Evolutionary conservation across 2,888 invertebrate genomes (phyloP).

Genomic region (Caenorhabditis doughertyi): DNA sequence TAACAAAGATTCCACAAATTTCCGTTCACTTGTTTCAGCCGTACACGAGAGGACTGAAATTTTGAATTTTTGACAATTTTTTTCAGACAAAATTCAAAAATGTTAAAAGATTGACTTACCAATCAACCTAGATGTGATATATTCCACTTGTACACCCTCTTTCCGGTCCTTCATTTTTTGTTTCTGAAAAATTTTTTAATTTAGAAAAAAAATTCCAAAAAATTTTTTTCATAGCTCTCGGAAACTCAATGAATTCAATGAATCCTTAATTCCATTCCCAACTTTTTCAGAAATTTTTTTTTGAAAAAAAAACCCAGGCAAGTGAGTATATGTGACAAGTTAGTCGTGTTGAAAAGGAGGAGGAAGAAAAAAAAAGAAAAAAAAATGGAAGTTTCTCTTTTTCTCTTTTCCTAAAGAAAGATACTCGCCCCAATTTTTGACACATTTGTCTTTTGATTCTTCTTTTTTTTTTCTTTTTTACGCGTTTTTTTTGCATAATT

Average conservation of each 20-base stretch:
- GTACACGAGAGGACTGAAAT: slow-evolving; percentile 62
- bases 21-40: slow-evolving; percentile 58
- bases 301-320: neutral
- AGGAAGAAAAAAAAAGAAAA: slow-evolving; percentile 9
- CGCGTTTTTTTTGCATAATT: slow-evolving; percentile 5
- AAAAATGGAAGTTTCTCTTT: slow-evolving; percentile 4
- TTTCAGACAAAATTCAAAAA: slow-evolving; percentile 11
- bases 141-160: slow-evolving; percentile 67
- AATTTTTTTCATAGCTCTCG: neutral
- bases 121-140: slow-evolving; percentile 66
- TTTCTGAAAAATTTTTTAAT: slow-evolving; percentile 62
- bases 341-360: too few species aligned
- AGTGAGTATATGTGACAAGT: slow-evolving; percentile 17
- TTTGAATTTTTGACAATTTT: too few species aligned
- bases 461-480: neutral
- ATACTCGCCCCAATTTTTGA: slow-evolving; percentile 40
- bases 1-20: slow-evolving; percentile 64
- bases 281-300: neutral
- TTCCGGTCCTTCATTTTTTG: slow-evolving; percentile 64
- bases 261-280: neutral
- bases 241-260: neutral
- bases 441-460: slow-evolving; percentile 61
- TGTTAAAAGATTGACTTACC: slow-evolving; percentile 20
- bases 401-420: slow-evolving; percentile 11
- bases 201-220: neutral